A percentile compares a stretch with the other conserved stretches of the same genome.
These are phyloP conservation scores for Pleuronectes platessa DNA, from an alignment of 2,113 vertebrate species.

Conservation along the genomic window DNA sequence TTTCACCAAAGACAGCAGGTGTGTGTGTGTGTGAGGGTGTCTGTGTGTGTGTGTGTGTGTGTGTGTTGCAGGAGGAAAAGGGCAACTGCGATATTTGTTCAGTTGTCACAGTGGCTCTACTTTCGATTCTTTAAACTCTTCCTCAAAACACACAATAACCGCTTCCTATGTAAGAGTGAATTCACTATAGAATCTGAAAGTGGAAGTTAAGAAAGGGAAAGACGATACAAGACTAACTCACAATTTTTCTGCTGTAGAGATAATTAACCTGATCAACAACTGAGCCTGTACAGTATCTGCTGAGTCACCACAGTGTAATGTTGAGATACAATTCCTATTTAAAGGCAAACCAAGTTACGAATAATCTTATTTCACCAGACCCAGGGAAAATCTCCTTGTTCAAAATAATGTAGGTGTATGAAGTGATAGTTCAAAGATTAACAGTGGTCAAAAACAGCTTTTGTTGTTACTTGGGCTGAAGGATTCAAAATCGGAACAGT, in stretches of 20 bases:
- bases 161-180: conserved; percentile 21
- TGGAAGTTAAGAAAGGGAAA: not conserved
- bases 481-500: conserved; percentile 35
- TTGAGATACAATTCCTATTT: no score
- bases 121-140: conserved; percentile 35
- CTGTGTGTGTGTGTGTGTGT: not conserved
- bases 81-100: conserved; percentile 11
- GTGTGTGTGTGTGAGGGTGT: conserved; percentile 17
- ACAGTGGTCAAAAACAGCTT: conserved; percentile 22
- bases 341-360: not conserved
- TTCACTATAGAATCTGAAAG: not conserved
- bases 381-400: not conserved
- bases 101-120: not conserved
- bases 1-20: conserved; percentile 26
- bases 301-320: not conserved
- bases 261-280: conserved; percentile 8
- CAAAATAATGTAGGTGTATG: not conserved
- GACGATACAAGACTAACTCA: not conserved
- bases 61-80: not conserved
- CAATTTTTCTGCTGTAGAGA: not conserved
- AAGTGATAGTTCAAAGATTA: conserved; percentile 16
- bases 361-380: not conserved
- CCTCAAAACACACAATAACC: conserved; percentile 12
- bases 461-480: conserved; percentile 40
- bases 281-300: not conserved